A percentile compares a stretch with the other conserved stretches of the same genome.
phyloP scores from a whole-genome alignment of 2,797 vertebrate species.

The Danio albolineatus region DNA sequence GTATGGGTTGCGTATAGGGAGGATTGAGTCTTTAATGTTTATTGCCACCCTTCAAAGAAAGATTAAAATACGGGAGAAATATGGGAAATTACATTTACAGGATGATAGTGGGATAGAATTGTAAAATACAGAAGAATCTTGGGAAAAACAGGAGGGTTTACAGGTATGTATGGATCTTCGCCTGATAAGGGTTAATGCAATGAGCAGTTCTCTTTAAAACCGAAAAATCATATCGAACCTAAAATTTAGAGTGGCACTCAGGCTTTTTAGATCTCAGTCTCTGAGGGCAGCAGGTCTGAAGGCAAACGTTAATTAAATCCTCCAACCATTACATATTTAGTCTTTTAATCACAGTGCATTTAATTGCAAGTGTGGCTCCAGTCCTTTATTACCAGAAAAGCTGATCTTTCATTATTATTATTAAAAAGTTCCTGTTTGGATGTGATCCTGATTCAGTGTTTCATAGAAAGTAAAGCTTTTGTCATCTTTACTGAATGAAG shows the following conservation, averaged over 20 bases:
- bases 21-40: no score
- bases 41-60: no score
- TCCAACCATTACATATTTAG: slow-evolving; percentile 19
- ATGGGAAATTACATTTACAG: no score
- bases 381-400: not conserved
- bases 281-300: slow-evolving; percentile 18
- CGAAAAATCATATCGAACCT: not conserved
- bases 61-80: no score
- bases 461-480: not conserved
- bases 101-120: no score
- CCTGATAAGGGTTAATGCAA: no score
- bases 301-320: slow-evolving; percentile 30
- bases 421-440: not conserved
- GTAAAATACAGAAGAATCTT: no score
- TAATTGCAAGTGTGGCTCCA: slow-evolving; percentile 9
- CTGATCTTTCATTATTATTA: not conserved
- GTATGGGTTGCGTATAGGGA: no score
- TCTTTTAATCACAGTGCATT: slow-evolving; percentile 28
- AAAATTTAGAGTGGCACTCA: not conserved
- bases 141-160: no score
- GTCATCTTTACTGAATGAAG: not conserved
- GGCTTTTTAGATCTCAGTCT: not conserved
- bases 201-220: not conserved
- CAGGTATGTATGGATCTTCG: no score
- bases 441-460: not conserved